Conservation (phyloP, 2,797 vertebrate genomes). For the Peromyscus aztecus region DNA sequence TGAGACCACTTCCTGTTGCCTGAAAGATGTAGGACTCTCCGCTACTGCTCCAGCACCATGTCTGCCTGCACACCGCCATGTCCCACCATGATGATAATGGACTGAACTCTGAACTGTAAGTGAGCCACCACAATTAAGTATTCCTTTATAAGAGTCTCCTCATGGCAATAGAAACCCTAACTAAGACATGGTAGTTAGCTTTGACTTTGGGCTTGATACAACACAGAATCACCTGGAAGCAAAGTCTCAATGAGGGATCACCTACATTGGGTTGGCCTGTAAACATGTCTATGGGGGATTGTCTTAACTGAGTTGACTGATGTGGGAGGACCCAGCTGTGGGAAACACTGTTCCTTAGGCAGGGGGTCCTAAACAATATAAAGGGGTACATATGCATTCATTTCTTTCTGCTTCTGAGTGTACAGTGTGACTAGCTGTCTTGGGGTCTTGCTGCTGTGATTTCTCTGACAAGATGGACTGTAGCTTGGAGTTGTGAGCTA, state of each 20-base stretch:
- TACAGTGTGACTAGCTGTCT: not conserved
- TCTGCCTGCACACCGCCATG: not conserved
- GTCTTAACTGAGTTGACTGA: not conserved
- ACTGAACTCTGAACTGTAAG: not conserved
- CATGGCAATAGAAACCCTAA: not conserved
- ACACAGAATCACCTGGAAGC: not conserved
- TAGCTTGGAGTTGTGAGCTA: not conserved
- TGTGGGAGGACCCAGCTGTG: not conserved
- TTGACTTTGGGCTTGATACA: not conserved
- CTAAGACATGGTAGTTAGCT: not conserved
- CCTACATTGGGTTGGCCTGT: not conserved
- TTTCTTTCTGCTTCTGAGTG: not conserved
- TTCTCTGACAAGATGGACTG: not conserved
- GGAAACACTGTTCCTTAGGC: not conserved
- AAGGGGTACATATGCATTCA: not conserved
- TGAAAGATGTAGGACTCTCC: not conserved
- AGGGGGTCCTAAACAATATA: not conserved
- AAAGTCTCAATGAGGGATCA: not conserved
- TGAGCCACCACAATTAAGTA: not conserved
- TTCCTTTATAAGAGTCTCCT: not conserved
- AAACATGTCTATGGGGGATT: not conserved
- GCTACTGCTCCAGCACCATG: not conserved
- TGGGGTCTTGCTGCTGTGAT: not conserved
- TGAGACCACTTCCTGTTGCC: not conserved
- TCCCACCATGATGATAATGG: not conserved